Conservation (phyloP, 2,888 invertebrate species). For the Anodontia alba region DNA sequence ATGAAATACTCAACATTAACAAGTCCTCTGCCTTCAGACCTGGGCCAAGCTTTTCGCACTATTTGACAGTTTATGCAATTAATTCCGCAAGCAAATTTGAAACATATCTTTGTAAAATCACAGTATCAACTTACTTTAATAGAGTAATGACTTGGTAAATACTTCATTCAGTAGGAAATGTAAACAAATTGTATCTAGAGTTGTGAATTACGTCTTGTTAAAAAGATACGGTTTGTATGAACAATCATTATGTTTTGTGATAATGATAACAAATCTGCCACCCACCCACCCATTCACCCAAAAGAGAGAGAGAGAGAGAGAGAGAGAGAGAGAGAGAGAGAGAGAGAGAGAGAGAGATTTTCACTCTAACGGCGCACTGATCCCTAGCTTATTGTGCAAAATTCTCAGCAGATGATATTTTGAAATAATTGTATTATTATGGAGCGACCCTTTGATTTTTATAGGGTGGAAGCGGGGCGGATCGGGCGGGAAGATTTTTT, state of each 20-base stretch:
- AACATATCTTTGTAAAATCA: background rate
- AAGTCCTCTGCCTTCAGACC: too few species aligned
- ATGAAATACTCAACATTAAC: too few species aligned
- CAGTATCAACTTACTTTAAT: background rate
- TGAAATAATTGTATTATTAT: too few species aligned
- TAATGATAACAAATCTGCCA: background rate
- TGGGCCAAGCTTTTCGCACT: too few species aligned
- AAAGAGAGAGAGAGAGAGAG: background rate
- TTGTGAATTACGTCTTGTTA: background rate
- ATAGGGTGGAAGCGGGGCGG: too few species aligned
- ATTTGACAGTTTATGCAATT: background rate
- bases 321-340: background rate
- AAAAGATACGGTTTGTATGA: background rate
- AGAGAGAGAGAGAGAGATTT: too few species aligned
- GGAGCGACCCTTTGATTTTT: too few species aligned
- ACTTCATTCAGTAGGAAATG: background rate
- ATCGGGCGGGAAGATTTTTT: too few species aligned
- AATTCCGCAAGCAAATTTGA: background rate
- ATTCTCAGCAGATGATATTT: too few species aligned
- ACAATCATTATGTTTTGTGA: too few species aligned
- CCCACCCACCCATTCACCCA: background rate
- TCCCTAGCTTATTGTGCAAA: too few species aligned
- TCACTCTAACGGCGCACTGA: background rate
- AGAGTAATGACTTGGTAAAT: slow-evolving; percentile 8
- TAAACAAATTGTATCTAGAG: background rate